A percentile compares a stretch with the other conserved stretches of the same genome.
Conservation (phyloP, 2,888 invertebrate genomes). For the Tipula confusa region DNA sequence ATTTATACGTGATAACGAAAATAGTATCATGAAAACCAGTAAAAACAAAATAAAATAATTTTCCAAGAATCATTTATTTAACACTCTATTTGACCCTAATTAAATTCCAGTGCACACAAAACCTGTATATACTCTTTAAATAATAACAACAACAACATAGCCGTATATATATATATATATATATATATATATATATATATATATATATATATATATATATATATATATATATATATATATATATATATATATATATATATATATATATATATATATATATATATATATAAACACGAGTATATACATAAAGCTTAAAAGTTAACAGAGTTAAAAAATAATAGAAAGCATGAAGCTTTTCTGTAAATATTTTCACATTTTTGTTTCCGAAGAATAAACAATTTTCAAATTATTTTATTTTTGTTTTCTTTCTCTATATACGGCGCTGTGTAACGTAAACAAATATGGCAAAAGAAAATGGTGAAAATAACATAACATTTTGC, state of each 20-base stretch:
- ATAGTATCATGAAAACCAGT: not conserved
- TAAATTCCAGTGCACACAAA: slow-evolving; percentile 3
- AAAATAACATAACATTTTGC: not conserved
- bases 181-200: too few relatives aligned
- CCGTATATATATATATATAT: too few relatives aligned
- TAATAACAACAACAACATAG: not conserved
- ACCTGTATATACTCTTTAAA: not conserved
- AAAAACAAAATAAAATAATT: not conserved
- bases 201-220: too few relatives aligned
- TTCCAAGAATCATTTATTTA: not conserved
- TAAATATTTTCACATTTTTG: not conserved
- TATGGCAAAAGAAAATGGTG: not conserved
- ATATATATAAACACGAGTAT: not conserved
- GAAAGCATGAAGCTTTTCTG: slow-evolving; percentile 6
- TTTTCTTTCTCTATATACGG: not conserved
- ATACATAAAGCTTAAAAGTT: not conserved
- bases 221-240: too few relatives aligned
- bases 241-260: too few relatives aligned
- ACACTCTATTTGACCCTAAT: slow-evolving; percentile 3
- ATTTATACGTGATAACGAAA: not conserved
- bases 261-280: too few relatives aligned
- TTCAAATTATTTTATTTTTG: not conserved
- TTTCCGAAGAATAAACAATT: not conserved
- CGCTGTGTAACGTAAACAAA: not conserved
- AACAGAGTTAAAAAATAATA: slow-evolving; percentile 21